These are phyloP conservation scores for Astreopora myriophthalma DNA, from an alignment of 64 coral and sea anemone genomes.

Conservation along the genomic window DNA sequence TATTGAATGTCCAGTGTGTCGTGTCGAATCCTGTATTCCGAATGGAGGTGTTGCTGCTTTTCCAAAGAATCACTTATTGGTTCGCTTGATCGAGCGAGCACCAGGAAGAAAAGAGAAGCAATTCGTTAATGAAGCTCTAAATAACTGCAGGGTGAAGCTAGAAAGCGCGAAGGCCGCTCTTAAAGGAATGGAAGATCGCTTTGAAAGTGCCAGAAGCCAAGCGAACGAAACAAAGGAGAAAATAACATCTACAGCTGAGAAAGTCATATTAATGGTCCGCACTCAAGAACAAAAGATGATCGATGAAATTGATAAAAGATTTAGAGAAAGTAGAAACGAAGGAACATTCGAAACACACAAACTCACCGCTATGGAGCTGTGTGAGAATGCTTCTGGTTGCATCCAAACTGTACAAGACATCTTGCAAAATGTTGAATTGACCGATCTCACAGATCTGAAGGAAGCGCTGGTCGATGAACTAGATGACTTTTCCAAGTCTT, in stretches of 20 bases:
- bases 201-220: slow-evolving; percentile 3
- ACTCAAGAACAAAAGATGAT: slow-evolving; percentile 35
- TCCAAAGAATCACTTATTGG: slow-evolving; percentile 72
- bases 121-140: slow-evolving; percentile 58
- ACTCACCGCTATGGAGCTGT: background rate
- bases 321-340: slow-evolving; percentile 10
- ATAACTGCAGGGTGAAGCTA: slow-evolving; percentile 3
- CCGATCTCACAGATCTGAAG: slow-evolving; percentile 65
- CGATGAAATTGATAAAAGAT: slow-evolving; percentile 1
- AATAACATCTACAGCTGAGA: slow-evolving; percentile 54
- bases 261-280: slow-evolving; percentile 16
- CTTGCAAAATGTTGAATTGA: slow-evolving; percentile 27
- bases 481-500: background rate
- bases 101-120: slow-evolving; percentile 72
- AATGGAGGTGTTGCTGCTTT: slow-evolving; percentile 41
- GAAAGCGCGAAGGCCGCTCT: background rate
- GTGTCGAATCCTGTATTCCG: slow-evolving; percentile 38
- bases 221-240: slow-evolving; percentile 18
- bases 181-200: slow-evolving; percentile 18
- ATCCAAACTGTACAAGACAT: slow-evolving; percentile 51
- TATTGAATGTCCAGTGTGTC: slow-evolving; percentile 77
- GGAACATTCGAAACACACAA: background rate
- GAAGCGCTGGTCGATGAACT: slow-evolving; percentile 53
- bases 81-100: slow-evolving; percentile 58
- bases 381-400: slow-evolving; percentile 40